These are phyloP conservation scores for Xanthorhoe designata DNA, from an alignment of 2,888 invertebrate genomes.

Conservation along the genomic window DNA sequence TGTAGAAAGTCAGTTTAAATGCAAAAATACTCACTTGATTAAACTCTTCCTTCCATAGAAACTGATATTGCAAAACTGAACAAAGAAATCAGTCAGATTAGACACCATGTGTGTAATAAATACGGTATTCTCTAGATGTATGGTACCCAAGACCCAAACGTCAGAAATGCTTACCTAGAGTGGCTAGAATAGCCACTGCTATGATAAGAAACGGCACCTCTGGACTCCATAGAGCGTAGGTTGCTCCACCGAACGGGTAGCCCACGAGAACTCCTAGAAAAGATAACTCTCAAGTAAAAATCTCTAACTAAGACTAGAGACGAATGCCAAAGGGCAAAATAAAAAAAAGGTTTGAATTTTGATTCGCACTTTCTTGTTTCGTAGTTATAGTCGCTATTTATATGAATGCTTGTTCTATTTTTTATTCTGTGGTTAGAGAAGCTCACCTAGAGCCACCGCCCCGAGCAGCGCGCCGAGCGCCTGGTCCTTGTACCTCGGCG, in stretches of 20 bases:
- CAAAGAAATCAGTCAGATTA: conserved; percentile 14
- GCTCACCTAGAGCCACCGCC: conserved; percentile 71
- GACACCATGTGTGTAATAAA: neutral
- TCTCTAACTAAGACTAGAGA: too few species aligned
- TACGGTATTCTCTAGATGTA: neutral
- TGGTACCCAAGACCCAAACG: too few species aligned
- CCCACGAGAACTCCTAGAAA: conserved; percentile 75
- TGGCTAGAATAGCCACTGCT: conserved; percentile 57
- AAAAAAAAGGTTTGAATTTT: too few species aligned
- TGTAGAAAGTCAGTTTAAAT: too few species aligned
- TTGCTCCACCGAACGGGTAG: conserved; percentile 74
- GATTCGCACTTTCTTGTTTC: too few species aligned
- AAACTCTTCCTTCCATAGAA: conserved; percentile 61
- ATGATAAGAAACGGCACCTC: conserved; percentile 71
- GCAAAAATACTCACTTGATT: conserved; percentile 56
- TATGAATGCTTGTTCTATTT: too few species aligned
- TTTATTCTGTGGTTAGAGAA: neutral
- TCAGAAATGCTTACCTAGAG: conserved; percentile 57
- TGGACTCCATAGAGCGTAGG: conserved; percentile 66
- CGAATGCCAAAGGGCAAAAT: too few species aligned
- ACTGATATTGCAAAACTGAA: conserved; percentile 65
- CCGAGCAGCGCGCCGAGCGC: conserved; percentile 70
- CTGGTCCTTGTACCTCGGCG: conserved; percentile 48
- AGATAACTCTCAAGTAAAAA: neutral
- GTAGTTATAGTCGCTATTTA: too few species aligned